Conservation (phyloP, 2,113 vertebrate genomes). For the Scomber japonicus region DNA sequence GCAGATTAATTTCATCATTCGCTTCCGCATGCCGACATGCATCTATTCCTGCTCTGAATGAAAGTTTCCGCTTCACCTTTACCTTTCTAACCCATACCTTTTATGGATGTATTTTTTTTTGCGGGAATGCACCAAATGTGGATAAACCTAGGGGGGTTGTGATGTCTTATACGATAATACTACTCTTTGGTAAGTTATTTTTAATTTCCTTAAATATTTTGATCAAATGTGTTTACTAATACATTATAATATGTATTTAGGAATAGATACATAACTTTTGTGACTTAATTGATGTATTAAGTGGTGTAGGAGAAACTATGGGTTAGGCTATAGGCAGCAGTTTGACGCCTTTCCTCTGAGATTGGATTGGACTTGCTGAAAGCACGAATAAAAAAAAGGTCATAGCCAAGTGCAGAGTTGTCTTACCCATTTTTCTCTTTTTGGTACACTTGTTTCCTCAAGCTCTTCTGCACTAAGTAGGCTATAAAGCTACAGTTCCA, state of each 20-base stretch:
- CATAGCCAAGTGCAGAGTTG: no score
- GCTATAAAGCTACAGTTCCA: background rate
- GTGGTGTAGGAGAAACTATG: conserved; percentile 3
- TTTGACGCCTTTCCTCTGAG: rapidly evolving
- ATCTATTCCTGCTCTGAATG: no score
- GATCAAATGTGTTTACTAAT: background rate
- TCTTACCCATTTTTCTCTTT: no score
- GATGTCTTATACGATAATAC: background rate
- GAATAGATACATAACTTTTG: background rate
- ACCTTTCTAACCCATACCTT: background rate
- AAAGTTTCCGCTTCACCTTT: no score
- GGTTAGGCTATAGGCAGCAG: background rate
- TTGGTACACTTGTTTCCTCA: no score
- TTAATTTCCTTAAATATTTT: background rate
- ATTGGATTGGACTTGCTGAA: background rate
- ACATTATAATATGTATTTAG: background rate
- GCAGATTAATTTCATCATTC: no score
- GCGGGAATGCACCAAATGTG: background rate
- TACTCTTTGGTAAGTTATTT: background rate
- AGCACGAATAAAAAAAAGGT: no score
- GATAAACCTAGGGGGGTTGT: background rate
- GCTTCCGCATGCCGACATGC: no score
- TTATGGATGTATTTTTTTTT: background rate
- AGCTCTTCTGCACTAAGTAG: no score
- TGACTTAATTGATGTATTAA: background rate